Percentiles rank a stretch among this genome's conserved stretches.
Conservation (phyloP, 1,140 invertebrate genomes). For the Lordiphosa stackelbergi region DNA sequence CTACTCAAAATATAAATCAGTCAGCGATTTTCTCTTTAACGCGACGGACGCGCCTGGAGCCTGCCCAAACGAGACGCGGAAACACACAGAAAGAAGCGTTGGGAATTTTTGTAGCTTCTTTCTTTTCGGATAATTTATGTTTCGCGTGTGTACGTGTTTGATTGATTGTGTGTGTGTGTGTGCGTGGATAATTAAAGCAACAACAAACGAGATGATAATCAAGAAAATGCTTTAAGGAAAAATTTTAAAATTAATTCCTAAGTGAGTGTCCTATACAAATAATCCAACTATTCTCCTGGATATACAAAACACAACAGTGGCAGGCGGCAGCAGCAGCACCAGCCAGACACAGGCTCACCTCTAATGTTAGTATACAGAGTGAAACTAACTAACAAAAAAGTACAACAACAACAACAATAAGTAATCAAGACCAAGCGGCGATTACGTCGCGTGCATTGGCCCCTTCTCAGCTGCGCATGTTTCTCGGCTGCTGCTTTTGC, state of each 20-base stretch:
- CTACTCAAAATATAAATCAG: conserved; percentile 43
- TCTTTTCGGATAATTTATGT: conserved; percentile 41
- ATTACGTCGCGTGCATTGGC: conserved; percentile 58
- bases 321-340: conserved; percentile 12
- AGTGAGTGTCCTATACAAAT: conserved; percentile 23
- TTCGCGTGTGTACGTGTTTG: conserved; percentile 34
- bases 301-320: conserved; percentile 12
- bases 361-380: conserved; percentile 69
- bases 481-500: conserved; percentile 24
- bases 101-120: conserved; percentile 52
- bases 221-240: conserved; percentile 34
- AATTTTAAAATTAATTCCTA: conserved; percentile 23
- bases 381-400: conserved; percentile 33
- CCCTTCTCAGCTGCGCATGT: conserved; percentile 66
- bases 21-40: conserved; percentile 75
- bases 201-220: conserved; percentile 22
- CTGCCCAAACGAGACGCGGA: conserved; percentile 40
- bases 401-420: conserved; percentile 43
- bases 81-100: conserved; percentile 38
- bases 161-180: conserved; percentile 18
- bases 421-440: conserved; percentile 58
- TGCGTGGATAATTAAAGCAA: conserved; percentile 43
- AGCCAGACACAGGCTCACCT: conserved; percentile 39
- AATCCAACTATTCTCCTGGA: conserved; percentile 31
- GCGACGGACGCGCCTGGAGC: conserved; percentile 71